Percentiles rank a stretch among this genome's conserved stretches.
Conservation (phyloP, 2,888 invertebrate genomes). For the Blera fallax region DNA sequence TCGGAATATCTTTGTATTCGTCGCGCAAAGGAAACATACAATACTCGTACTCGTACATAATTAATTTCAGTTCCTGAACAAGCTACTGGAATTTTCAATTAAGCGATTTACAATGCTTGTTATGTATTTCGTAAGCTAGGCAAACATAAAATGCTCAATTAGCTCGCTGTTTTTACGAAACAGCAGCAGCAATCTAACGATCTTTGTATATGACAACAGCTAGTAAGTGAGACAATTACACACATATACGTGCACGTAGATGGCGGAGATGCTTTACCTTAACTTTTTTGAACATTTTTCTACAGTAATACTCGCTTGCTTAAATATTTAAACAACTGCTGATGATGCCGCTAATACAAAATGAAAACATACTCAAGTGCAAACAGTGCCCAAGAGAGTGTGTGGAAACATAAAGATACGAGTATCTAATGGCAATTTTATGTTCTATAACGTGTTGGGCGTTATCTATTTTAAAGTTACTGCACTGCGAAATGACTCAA, state of each 20-base stretch:
- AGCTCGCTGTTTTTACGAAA: conserved; percentile 7
- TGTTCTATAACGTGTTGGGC: conserved; percentile 46
- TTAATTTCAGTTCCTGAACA: conserved; percentile 38
- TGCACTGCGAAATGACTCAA: conserved; percentile 45
- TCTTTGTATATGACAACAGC: not conserved
- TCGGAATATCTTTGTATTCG: not conserved
- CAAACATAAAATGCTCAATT: conserved; percentile 34
- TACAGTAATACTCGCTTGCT: conserved; percentile 11
- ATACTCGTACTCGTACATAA: conserved; percentile 17
- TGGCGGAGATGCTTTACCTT: not conserved
- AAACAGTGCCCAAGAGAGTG: conserved; percentile 39
- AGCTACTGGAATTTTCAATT: conserved; percentile 53
- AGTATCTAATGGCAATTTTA: conserved; percentile 59
- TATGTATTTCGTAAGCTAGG: conserved; percentile 14
- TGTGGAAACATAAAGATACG: conserved; percentile 15
- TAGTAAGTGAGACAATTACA: conserved; percentile 1
- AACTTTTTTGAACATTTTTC: not conserved
- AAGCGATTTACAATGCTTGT: conserved; percentile 42
- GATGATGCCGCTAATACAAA: conserved; percentile 33
- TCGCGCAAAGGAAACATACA: not conserved
- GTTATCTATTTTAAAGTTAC: conserved; percentile 16
- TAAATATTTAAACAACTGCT: conserved; percentile 56
- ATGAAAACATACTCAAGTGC: conserved; percentile 32
- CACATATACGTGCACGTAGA: not conserved
- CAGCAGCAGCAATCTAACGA: not conserved